Percentiles rank a stretch among this genome's conserved stretches.
These are phyloP conservation scores for Eristalis pertinax DNA, from an alignment of 2,888 invertebrate species.

Conservation along the genomic window DNA sequence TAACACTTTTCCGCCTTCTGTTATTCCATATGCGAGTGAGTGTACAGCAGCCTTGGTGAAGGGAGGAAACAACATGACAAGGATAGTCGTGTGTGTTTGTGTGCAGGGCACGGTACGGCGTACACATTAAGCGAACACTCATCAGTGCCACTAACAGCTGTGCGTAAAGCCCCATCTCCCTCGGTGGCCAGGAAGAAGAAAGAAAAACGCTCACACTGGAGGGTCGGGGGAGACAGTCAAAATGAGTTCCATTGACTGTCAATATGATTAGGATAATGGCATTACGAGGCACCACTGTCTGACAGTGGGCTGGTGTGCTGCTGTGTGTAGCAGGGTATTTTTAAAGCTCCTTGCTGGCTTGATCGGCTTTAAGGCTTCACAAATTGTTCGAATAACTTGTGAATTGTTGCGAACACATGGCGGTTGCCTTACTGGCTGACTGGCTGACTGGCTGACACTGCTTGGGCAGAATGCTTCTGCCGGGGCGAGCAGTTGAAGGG, in stretches of 20 bases:
- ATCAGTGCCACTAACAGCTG: slow-evolving; percentile 57
- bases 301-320: background rate
- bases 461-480: too few relatives aligned
- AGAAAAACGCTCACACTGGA: background rate
- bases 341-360: slow-evolving; percentile 16
- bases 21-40: background rate
- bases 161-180: background rate
- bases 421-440: background rate
- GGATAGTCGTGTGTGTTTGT: background rate
- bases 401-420: slow-evolving; percentile 8
- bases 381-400: slow-evolving; percentile 48
- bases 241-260: slow-evolving; percentile 58
- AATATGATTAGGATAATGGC: slow-evolving; percentile 54
- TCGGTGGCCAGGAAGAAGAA: background rate
- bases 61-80: background rate
- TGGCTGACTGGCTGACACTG: too few relatives aligned
- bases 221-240: slow-evolving; percentile 35
- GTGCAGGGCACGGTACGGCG: background rate
- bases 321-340: background rate
- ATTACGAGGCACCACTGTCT: slow-evolving; percentile 24
- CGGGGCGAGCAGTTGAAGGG: background rate
- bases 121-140: slow-evolving; percentile 36
- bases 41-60: background rate
- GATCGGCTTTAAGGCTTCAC: slow-evolving; percentile 38
- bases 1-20: slow-evolving; percentile 50